Evolutionary conservation across 2,113 vertebrate genomes (phyloP).

Genomic region (Mirza zaza): DNA sequence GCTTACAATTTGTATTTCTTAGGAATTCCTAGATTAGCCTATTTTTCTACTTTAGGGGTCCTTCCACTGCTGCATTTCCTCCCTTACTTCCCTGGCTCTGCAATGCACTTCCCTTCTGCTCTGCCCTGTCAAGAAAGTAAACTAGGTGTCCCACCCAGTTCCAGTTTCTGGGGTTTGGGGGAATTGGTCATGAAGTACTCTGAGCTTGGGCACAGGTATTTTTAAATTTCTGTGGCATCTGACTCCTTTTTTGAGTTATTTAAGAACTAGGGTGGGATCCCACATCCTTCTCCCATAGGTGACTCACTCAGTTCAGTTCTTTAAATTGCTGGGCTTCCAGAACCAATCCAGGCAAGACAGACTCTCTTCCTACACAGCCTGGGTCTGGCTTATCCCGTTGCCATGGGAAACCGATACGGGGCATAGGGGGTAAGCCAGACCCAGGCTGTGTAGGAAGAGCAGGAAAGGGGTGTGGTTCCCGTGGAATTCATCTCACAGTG

Average conservation of each 20-base stretch:
- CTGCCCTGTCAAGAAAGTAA: not conserved
- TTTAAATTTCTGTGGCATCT: constrained; percentile 3
- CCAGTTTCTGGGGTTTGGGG: not conserved
- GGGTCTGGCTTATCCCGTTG: not conserved
- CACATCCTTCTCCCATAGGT: not conserved
- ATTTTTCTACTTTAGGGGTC: not conserved
- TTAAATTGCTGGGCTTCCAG: not conserved
- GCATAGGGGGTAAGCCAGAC: not conserved
- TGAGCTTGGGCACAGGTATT: constrained; percentile 3
- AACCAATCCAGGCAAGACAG: not conserved
- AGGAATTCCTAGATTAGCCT: not conserved
- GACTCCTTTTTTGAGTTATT: constrained; percentile 18
- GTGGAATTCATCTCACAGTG: not conserved
- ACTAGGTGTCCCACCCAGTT: not conserved
- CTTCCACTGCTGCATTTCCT: not conserved
- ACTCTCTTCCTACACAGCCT: not conserved
- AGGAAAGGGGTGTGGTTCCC: not conserved
- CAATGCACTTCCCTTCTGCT: not conserved
- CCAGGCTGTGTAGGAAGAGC: not conserved
- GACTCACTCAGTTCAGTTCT: not conserved
- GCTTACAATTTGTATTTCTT: not conserved
- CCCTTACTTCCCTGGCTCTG: not conserved
- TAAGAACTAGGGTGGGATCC: not conserved
- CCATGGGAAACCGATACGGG: not conserved
- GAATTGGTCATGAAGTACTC: not conserved